Base-by-base conservation (phyloP, 2,113 vertebrate genomes). In the rat (Rattus norvegicus) region DNA sequence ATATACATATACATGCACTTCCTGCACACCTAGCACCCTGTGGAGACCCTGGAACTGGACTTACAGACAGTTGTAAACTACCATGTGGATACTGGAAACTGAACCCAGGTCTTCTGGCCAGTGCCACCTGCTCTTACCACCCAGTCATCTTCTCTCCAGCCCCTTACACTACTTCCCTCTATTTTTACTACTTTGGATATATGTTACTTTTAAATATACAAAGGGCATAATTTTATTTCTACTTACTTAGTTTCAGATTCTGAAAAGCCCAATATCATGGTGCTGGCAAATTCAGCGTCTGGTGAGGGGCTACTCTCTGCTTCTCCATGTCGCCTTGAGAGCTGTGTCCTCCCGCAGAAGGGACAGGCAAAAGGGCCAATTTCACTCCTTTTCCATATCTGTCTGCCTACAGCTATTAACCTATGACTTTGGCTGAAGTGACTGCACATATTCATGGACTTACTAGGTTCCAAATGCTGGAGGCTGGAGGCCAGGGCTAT, bases 391-490 rank as follows among this genome's bases (percentile, higher is more conserved):
- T n/a, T 52, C 67, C 36, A 61, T 13, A 65, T 67, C 72, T 54
- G 52, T 54, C 11, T 54, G 52, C 43, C 43, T 43, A 43, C 43
- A 43, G 43, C 52, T 92, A 75, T 65, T 49, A 76, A 80, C 12
- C 47, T 52, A 86, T 59, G 84, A 70, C 86, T 88, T 89, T 93
- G 73, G 30, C n/a, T 81, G 80, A 90, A 83, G 90, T 17, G 47
- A 76, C 76, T 73, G 54, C 85, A 33, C 16, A 90, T 92, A 61
- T 36, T 47, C 30, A 49, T 49, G 56, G 63, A 26, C 13, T 43
- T 22, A 63, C 10, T 14, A 72, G 56, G 22, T 39, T 59, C 52
- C 22, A 73, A 63, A 54, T 59, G 8, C 16, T 39, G 39, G n/a
- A 28, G 12, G 73, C 39, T 24, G 11, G 36, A 14, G 43, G 43